Conservation (phyloP, 2,113 vertebrate species). For the Microcebus lehilahytsara region DNA sequence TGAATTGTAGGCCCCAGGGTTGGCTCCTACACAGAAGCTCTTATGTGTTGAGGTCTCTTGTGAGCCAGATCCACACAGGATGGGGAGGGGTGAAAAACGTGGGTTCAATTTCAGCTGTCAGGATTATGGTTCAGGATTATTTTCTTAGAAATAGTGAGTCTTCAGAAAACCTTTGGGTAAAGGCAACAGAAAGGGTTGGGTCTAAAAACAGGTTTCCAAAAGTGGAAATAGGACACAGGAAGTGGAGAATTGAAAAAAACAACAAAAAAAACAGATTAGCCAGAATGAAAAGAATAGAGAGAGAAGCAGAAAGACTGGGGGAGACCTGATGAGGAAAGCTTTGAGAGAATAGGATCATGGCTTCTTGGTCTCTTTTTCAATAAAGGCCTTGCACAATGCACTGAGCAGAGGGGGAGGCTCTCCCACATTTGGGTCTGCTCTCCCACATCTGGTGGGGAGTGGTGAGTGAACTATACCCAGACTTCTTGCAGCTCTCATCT, state of each 20-base stretch:
- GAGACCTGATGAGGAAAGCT: background rate
- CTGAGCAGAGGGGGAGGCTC: background rate
- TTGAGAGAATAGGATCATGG: background rate
- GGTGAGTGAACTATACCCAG: background rate
- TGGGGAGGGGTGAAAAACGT: background rate
- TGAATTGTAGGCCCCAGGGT: background rate
- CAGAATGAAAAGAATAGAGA: background rate
- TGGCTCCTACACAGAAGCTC: background rate
- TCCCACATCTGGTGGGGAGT: background rate
- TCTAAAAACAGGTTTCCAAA: slow-evolving; percentile 60
- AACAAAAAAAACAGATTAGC: background rate
- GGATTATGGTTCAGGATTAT: background rate
- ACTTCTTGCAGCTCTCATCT: background rate
- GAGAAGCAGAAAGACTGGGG: background rate
- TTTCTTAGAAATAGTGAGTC: slow-evolving; percentile 29
- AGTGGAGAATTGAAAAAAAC: background rate
- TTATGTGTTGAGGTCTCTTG: background rate
- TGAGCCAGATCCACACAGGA: background rate
- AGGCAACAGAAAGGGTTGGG: slow-evolving; percentile 36
- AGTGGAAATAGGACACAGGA: slow-evolving; percentile 39
- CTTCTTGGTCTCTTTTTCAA: background rate
- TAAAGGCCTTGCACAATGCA: background rate
- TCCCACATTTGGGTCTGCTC: background rate
- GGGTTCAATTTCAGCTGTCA: background rate
- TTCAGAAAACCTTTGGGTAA: background rate